phyloP scores from a whole-genome alignment of 1,140 invertebrate species.

The Diachasma alloeum region DNA sequence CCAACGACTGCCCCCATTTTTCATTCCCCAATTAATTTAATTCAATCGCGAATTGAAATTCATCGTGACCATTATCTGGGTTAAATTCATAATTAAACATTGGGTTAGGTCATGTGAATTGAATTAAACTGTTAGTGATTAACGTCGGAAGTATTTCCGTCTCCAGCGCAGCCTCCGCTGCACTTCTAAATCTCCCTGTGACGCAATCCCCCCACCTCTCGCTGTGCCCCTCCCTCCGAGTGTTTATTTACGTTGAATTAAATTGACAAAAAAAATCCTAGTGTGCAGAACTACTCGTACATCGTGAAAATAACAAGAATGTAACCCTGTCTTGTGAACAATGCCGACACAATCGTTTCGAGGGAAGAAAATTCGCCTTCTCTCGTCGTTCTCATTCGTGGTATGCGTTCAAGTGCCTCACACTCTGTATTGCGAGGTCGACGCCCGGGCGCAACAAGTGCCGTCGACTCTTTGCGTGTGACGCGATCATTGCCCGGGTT shows the following conservation, averaged over 20 bases:
- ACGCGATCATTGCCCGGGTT: constrained; percentile 10
- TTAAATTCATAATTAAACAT: constrained; percentile 13
- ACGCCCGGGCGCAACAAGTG: constrained; percentile 49
- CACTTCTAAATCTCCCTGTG: background rate
- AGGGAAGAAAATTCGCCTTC: constrained; percentile 10
- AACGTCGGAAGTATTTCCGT: constrained; percentile 9
- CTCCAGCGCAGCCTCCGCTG: background rate
- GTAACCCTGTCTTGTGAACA: constrained; percentile 2
- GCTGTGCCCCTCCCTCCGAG: background rate
- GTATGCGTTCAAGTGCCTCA: constrained; percentile 16
- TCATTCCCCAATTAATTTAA: background rate
- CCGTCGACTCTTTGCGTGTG: constrained; percentile 30
- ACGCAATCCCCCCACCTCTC: background rate
- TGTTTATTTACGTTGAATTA: background rate
- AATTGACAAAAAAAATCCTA: background rate
- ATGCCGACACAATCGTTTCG: background rate
- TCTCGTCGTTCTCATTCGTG: constrained; percentile 9
- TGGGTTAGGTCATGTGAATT: constrained; percentile 50
- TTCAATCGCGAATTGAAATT: background rate
- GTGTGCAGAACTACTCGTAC: too few species aligned
- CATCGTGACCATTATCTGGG: background rate
- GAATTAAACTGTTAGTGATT: constrained; percentile 47
- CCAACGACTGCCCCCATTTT: too few species aligned
- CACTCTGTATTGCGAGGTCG: constrained; percentile 43
- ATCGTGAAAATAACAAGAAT: background rate